Conservation (phyloP, 2,797 vertebrate genomes). For the Anomalospiza imberbis region DNA sequence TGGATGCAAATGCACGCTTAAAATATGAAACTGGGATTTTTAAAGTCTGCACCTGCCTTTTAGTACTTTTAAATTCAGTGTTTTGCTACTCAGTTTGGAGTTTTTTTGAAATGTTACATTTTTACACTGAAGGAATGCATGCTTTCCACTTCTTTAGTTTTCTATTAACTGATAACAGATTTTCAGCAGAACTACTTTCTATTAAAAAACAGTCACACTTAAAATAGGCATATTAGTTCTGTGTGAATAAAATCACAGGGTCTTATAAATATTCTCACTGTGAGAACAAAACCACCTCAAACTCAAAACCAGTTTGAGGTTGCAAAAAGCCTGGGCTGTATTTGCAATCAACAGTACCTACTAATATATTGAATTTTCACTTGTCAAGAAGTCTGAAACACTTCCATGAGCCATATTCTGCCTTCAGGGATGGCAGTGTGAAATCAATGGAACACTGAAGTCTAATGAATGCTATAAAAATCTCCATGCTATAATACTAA, state of each 20-base stretch:
- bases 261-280: neutral
- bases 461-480: neutral
- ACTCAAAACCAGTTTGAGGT: neutral
- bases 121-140: neutral
- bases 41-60: neutral
- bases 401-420: neutral
- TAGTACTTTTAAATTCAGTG: neutral
- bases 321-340: neutral
- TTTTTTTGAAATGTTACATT: neutral
- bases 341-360: neutral
- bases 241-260: neutral
- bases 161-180: neutral
- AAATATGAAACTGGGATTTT: neutral
- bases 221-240: neutral
- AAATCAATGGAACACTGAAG: neutral
- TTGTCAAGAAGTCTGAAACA: neutral
- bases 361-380: neutral
- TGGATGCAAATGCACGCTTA: neutral
- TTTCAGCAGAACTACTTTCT: neutral
- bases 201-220: neutral
- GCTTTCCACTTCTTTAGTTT: neutral
- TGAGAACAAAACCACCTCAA: neutral
- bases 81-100: neutral
- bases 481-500: neutral
- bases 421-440: neutral